Evolutionary conservation across 2,113 vertebrate species (phyloP).

Genomic region (Ceyx cyanopectus): DNA sequence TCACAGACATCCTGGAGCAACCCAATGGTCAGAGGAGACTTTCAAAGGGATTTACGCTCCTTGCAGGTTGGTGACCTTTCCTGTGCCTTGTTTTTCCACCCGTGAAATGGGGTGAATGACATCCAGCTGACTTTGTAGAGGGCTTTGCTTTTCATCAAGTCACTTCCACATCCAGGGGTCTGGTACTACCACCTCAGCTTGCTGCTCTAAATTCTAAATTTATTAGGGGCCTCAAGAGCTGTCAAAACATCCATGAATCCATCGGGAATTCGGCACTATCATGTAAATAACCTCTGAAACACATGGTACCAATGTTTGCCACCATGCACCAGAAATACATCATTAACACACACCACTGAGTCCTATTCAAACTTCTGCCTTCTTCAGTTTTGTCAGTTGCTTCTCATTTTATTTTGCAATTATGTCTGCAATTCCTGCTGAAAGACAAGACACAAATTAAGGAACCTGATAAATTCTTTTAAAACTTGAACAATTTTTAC

Average conservation of each 20-base stretch:
- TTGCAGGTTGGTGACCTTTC: background rate
- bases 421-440: background rate
- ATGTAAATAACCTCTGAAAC: background rate
- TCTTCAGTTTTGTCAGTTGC: background rate
- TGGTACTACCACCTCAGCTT: background rate
- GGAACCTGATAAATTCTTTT: background rate
- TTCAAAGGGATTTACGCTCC: background rate
- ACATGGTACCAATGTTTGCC: fast-evolving
- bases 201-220: background rate
- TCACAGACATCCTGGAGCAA: fast-evolving
- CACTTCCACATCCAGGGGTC: fast-evolving
- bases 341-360: fast-evolving
- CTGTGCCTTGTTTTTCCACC: background rate
- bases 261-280: background rate
- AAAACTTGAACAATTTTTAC: background rate
- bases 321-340: fast-evolving
- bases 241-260: background rate
- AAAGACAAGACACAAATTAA: background rate
- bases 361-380: background rate
- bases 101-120: background rate
- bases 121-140: background rate
- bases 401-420: background rate
- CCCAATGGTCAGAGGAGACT: background rate
- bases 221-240: background rate
- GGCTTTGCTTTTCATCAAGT: background rate